Conservation (phyloP, 2,113 vertebrate genomes). For the Prinia subflava region DNA sequence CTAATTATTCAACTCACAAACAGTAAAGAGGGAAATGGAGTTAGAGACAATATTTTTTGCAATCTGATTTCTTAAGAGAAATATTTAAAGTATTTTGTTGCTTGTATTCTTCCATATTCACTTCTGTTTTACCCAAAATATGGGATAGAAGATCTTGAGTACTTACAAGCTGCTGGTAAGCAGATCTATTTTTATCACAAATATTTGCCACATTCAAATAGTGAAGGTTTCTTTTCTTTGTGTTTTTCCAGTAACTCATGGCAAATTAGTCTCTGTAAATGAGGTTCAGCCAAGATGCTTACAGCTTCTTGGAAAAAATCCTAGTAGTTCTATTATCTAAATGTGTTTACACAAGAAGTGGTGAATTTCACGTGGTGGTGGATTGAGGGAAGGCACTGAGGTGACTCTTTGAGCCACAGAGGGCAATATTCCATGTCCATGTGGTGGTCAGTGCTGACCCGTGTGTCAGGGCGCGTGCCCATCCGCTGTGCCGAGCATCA, state of each 20-base stretch:
- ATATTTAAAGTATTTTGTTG: not conserved
- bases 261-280: not conserved
- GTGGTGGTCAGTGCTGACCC: accelerated
- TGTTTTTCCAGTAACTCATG: not conserved
- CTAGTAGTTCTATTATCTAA: not conserved
- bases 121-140: not conserved
- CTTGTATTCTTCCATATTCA: not conserved
- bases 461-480: accelerated
- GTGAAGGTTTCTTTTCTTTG: not conserved
- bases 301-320: not conserved
- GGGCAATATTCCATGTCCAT: accelerated
- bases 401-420: not conserved
- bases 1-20: not conserved
- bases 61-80: not conserved
- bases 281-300: not conserved
- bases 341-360: not conserved
- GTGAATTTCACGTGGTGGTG: not conserved
- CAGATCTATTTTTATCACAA: not conserved
- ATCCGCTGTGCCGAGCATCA: accelerated
- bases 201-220: not conserved
- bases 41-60: not conserved
- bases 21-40: not conserved
- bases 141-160: not conserved
- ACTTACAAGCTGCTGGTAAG: not conserved
- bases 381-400: not conserved